Evolutionary conservation across 1,140 invertebrate species (phyloP).

Genomic region (Helicoverpa armigera): DNA sequence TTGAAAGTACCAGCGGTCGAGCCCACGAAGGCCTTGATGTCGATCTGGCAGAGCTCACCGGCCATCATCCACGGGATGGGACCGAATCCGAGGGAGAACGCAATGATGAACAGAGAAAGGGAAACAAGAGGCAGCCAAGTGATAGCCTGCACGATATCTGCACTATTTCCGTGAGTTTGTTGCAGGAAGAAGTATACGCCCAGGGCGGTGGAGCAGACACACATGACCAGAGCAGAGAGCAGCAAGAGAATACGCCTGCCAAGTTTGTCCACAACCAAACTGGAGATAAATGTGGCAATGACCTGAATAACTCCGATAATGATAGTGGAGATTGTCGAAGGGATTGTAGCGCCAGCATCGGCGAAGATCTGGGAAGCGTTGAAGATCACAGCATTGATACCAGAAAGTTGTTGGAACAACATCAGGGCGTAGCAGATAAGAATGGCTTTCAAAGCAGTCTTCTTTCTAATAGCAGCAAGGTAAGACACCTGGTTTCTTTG

Average conservation of each 20-base stretch:
- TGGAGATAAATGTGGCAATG: slow-evolving; percentile 89
- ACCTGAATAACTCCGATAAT: slow-evolving; percentile 94
- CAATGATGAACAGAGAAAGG: slow-evolving; percentile 91
- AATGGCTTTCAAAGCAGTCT: slow-evolving; percentile 89
- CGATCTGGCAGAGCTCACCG: slow-evolving; percentile 91
- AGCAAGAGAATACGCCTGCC: slow-evolving; percentile 92
- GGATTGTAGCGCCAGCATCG: slow-evolving; percentile 87
- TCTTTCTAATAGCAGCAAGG: slow-evolving; percentile 86
- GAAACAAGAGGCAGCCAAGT: slow-evolving; percentile 91
- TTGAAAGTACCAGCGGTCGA: slow-evolving; percentile 92
- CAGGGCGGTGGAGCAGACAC: slow-evolving; percentile 87
- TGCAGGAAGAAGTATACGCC: slow-evolving; percentile 90
- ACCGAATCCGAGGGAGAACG: slow-evolving; percentile 93
- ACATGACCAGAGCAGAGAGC: slow-evolving; percentile 89
- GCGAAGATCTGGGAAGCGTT: slow-evolving; percentile 92
- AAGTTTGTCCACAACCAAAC: slow-evolving; percentile 91
- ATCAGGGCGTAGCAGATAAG: slow-evolving; percentile 92
- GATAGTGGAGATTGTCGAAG: slow-evolving; percentile 88
- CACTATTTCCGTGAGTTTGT: slow-evolving; percentile 79
- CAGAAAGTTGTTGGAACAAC: slow-evolving; percentile 94
- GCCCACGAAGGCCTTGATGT: slow-evolving; percentile 92
- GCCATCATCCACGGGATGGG: slow-evolving; percentile 94
- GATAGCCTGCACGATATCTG: slow-evolving; percentile 85
- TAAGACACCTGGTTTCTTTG: slow-evolving; percentile 86
- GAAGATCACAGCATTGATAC: slow-evolving; percentile 95